Evolutionary conservation across 2,888 invertebrate species (phyloP), one percentile per base, ranked within the genome.

Genomic region (Arctia plantaginis): DNA sequence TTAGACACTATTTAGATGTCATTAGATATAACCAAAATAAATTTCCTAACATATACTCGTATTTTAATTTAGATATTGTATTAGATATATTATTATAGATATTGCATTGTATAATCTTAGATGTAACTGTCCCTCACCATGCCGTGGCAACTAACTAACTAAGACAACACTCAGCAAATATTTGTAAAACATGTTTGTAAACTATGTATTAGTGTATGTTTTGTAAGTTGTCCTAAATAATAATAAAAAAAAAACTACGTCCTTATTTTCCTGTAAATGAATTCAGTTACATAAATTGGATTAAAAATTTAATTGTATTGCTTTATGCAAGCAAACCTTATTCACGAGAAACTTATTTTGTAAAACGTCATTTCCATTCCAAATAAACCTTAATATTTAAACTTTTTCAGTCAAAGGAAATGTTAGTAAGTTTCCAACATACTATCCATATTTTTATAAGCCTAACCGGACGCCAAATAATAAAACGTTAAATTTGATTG

Each of bases 11-110:
- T 35, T 35, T 6, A 35, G 35, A 35, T 73, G 44, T 68, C 72
- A 67, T 67, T 62, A 72, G 72, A 72, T 72, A 72, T 33, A 44
- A 59, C 23, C 30, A 47, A 69, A 83, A 74, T 80, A 76, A 76
- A 69, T 72, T 71, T 71, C 59, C 76, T 72, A 73, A 68, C 41
- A 71, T 71, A 69, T 75, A 66, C 33, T 75, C 66, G 65, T 78
- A 78, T 72, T 67, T 72, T n/a, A n/a, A n/a, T n/a, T n/a, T n/a
- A n/a, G n/a, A n/a, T n/a, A n/a, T n/a, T n/a, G n/a, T n/a, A n/a
- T n/a, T n/a, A n/a, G n/a, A n/a, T n/a, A n/a, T n/a, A n/a, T n/a
- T n/a, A n/a, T n/a, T n/a, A n/a, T n/a, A n/a, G n/a, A n/a, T n/a
- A n/a, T n/a, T n/a, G n/a, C n/a, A n/a, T n/a, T n/a, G n/a, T n/a